These are phyloP conservation scores for Biston betularia DNA, from an alignment of 2,888 invertebrate genomes.

Conservation along the genomic window DNA sequence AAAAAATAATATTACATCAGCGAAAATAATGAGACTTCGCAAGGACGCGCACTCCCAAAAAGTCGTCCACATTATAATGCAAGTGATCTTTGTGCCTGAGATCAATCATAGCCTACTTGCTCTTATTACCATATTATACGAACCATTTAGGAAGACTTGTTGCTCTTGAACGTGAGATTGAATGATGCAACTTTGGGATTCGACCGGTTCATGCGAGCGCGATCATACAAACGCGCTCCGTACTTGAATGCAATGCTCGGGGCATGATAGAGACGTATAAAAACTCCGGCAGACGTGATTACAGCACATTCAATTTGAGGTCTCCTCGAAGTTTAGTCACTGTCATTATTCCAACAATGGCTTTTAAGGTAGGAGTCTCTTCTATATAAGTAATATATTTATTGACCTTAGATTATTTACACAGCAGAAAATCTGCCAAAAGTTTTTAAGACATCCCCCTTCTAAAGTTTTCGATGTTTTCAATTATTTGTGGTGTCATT, in stretches of 20 bases:
- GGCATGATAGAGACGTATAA: conserved; percentile 67
- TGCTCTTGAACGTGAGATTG: conserved; percentile 40
- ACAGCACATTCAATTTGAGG: conserved; percentile 74
- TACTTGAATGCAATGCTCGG: conserved; percentile 62
- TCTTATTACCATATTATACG: conserved; percentile 61
- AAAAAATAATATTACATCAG: conserved; percentile 42
- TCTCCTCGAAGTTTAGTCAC: conserved; percentile 70
- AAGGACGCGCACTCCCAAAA: conserved; percentile 66
- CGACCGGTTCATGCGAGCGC: conserved; percentile 59
- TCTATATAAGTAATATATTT: not conserved
- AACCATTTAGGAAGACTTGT: conserved; percentile 50
- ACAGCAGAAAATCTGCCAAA: no score
- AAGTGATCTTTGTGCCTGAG: conserved; percentile 73
- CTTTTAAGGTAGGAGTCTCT: conserved; percentile 69
- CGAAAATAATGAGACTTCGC: conserved; percentile 44
- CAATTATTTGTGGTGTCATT: no score
- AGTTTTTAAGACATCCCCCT: no score
- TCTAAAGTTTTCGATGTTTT: no score
- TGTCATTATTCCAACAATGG: conserved; percentile 65
- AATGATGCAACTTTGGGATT: conserved; percentile 55
- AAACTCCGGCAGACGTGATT: conserved; percentile 62
- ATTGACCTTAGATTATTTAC: not conserved
- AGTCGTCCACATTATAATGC: conserved; percentile 62
- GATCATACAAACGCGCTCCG: conserved; percentile 39
- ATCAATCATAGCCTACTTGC: conserved; percentile 70